These are phyloP conservation scores for Scaptodrosophila latifasciaeformis DNA, from an alignment of 2,888 invertebrate species.

Conservation along the genomic window DNA sequence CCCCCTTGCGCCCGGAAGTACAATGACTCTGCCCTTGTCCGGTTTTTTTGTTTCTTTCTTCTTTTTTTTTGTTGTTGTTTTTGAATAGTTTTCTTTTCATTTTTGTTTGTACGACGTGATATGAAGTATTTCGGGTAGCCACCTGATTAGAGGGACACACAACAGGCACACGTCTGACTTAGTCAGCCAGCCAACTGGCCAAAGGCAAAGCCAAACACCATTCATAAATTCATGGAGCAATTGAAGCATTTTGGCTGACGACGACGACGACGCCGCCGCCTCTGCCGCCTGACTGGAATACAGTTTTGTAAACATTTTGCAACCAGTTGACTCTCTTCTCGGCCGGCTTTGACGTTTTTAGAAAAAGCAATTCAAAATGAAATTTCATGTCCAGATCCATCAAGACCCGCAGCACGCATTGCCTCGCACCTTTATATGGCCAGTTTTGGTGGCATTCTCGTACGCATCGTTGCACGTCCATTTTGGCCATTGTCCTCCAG, in stretches of 20 bases:
- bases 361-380: slow-evolving; percentile 51
- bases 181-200: no score
- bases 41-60: slow-evolving; percentile 28
- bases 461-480: slow-evolving; percentile 62
- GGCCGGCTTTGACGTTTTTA: slow-evolving; percentile 33
- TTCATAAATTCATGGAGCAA: slow-evolving; percentile 56
- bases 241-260: slow-evolving; percentile 19
- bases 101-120: slow-evolving; percentile 23
- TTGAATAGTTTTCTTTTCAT: not conserved
- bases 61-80: slow-evolving; percentile 24
- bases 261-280: no score
- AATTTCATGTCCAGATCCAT: slow-evolving; percentile 51
- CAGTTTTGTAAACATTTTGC: slow-evolving; percentile 45
- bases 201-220: slow-evolving; percentile 20
- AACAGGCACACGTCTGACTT: no score
- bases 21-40: slow-evolving; percentile 11
- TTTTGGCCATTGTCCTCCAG: slow-evolving; percentile 58
- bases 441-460: slow-evolving; percentile 15
- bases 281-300: slow-evolving; percentile 65
- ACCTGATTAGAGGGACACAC: slow-evolving; percentile 58
- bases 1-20: slow-evolving; percentile 5
- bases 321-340: not conserved
- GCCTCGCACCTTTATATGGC: slow-evolving; percentile 61
- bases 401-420: slow-evolving; percentile 66
- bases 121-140: slow-evolving; percentile 19